Evolutionary conservation across 2,113 vertebrate species (phyloP), one percentile per base, ranked within the genome.

Genomic region (Dipodomys ordii): DNA sequence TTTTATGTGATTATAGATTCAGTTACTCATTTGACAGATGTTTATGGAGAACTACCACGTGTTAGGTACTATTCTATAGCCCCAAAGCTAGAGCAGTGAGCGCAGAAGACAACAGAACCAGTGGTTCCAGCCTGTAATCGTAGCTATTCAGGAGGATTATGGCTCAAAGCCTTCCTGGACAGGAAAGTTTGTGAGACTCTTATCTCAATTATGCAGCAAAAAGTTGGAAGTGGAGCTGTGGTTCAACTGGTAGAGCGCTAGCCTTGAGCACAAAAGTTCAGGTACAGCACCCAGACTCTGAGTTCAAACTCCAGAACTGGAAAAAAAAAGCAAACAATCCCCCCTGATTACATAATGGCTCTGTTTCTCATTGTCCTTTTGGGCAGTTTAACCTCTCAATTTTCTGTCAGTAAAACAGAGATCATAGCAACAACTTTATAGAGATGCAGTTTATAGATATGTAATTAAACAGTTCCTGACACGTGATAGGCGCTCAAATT

Each of bases 341-440:
- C 12, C 49, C 57, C 49, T 68, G 15, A 88, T 89, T 82, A 57
- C 84, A 81, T 69, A 4, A 1, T 84, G 65, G 6, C 78, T 93
- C 28, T 12, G 46, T 92, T 93, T 94, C 23, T 87, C 32, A 80
- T n/a, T 92, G 32, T 89, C 39, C 22, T 27, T 85, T 92, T 49
- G 18, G 39, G 60, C 2, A 88, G 20, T 92, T 79, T 93, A 49
- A 82, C 12, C 4, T 80, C 57, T 91, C 46, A 67, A 10, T 92
- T 96, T 94, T 90, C 46, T 92, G 22, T 90, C 44, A 78, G 32
- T 84, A 77, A 90, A 93, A 81, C 53, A 81, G 57, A 81, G 57
- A 78, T 68, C 81, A 81, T 25, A 87, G 64, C 77, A 64, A 39
- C 87, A 60, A 81, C n/a, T 64, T 97, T 60, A 83, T 57, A 81